phyloP scores from a whole-genome alignment of 30 jellyfish, hydroid and myxozoan genomes.

The Aurelia sp. region DNA sequence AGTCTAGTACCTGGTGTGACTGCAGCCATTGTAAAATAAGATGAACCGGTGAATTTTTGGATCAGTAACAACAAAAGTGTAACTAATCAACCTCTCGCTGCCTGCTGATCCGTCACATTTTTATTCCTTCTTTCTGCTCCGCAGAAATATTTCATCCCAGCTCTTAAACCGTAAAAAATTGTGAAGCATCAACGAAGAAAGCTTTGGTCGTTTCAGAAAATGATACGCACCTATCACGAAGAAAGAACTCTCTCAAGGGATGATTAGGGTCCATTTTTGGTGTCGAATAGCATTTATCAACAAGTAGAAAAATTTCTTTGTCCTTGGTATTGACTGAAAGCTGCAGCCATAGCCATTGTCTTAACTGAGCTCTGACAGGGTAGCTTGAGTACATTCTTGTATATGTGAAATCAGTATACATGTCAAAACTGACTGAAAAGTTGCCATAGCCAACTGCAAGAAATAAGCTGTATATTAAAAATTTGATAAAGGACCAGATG shows the following conservation, averaged over 20 bases:
- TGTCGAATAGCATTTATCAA: slow-evolving; percentile 32
- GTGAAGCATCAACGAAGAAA: no score
- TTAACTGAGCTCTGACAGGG: slow-evolving; percentile 29
- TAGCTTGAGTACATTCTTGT: slow-evolving; percentile 14
- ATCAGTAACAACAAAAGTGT: no score
- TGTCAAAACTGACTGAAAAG: slow-evolving; percentile 10
- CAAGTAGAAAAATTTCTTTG: slow-evolving; percentile 8
- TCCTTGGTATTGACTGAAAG: slow-evolving; percentile 18
- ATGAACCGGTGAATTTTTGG: no score
- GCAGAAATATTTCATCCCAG: no score
- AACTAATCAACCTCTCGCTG: no score
- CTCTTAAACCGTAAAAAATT: no score
- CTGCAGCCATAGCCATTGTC: slow-evolving; percentile 34
- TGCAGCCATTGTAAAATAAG: no score
- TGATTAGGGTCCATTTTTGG: slow-evolving; percentile 24
- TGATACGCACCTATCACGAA: slow-evolving; percentile 16
- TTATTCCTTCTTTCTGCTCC: no score
- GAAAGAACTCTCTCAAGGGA: slow-evolving; percentile 2
- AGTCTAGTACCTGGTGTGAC: no score
- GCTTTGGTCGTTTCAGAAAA: no score
- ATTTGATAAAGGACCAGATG: neutral
- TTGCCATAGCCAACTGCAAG: slow-evolving; percentile 40
- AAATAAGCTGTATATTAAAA: neutral
- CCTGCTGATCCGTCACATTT: no score
- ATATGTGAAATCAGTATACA: slow-evolving; percentile 21